phyloP scores from a whole-genome alignment of 2,888 invertebrate species.

The Oligia latruncula region DNA sequence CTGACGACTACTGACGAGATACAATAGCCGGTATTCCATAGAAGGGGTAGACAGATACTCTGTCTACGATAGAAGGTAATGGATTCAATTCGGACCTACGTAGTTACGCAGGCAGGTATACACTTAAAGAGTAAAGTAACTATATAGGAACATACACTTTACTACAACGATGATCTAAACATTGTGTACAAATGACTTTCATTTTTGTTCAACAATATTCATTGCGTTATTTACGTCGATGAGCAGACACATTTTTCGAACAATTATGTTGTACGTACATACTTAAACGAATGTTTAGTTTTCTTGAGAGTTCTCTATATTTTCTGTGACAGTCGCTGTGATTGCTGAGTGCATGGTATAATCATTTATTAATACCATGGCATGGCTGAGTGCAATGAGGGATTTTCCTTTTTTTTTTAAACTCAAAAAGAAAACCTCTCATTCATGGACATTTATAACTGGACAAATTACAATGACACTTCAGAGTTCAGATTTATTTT shows the following conservation, averaged over 20 bases:
- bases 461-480: too few species aligned
- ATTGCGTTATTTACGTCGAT: too few species aligned
- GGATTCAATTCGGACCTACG: not conserved
- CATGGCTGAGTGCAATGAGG: too few species aligned
- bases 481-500: too few species aligned
- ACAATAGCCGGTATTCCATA: not conserved
- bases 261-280: too few species aligned
- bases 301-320: not conserved
- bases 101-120: not conserved
- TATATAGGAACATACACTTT: not conserved
- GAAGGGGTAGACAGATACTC: not conserved
- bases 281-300: not conserved
- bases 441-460: too few species aligned
- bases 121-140: not conserved
- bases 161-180: not conserved
- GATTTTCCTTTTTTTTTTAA: too few species aligned
- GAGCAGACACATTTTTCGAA: too few species aligned
- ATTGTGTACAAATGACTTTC: not conserved
- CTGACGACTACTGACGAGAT: not conserved
- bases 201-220: too few species aligned
- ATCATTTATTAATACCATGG: too few species aligned
- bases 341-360: too few species aligned
- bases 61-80: not conserved
- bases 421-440: too few species aligned
- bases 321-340: not conserved